Evolutionary conservation across 2,888 invertebrate genomes (phyloP), one percentile per base, ranked within the genome.

Genomic region (Amphipyra tragopoginis): DNA sequence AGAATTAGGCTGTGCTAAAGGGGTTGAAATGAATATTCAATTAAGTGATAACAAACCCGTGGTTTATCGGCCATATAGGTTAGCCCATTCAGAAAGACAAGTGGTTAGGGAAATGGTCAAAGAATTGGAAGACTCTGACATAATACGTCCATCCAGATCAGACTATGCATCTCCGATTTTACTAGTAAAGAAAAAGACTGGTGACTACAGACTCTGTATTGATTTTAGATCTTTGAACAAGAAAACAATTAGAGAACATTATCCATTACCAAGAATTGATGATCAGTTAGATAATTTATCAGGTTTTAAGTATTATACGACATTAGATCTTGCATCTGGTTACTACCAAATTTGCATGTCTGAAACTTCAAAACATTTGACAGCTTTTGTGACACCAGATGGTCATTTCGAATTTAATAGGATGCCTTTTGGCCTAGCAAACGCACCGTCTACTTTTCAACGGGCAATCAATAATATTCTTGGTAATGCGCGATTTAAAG

Each of bases 21-120:
- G n/a, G 2, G 26, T 26, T 6, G 62, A 56, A 40, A 62, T 62
- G 62, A n/a, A 40, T 0, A 62, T 62, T 9, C 39, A 43, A 11
- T 9, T 62, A 7, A 48, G 6, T 6, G 56, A 62, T 14, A 21
- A n/a, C 29, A 50, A 26, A 0, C 55, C 61, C 1, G 45, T 61
- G 0, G 54, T 54, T 2, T 61, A 61, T n/a, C 13, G 50, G 11
- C 62, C 62, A 0, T 62, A 62, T n/a, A 40, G 51, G 0, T 26
- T 62, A 26, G 9, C 62, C 7, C 26, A 33, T 43, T 9, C 51
- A 1, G 62, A 62, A 26, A 33, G 62, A 6, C 5, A 48, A 36
- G 15, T 52, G 10, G 62, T 62, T 9, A 39, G 55, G 0, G 29
- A 26, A 14, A 56, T 62, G 38, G 38, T 56, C 14, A 21, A 55